These are phyloP conservation scores for Poecilia wingei DNA, from an alignment of 2,797 vertebrate genomes.

Conservation along the genomic window DNA sequence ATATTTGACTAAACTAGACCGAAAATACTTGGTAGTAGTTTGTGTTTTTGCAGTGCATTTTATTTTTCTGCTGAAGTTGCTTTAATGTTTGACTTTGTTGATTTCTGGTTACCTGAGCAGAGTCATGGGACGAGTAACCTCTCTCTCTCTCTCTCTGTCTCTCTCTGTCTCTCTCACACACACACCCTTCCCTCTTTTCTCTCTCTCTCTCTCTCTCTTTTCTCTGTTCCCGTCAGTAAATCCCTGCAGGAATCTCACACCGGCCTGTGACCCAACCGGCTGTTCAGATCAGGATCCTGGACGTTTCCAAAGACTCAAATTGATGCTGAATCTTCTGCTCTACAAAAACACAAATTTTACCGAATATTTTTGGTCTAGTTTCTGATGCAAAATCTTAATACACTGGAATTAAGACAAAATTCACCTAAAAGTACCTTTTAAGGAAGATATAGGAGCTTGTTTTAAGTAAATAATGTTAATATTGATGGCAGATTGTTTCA, in stretches of 20 bases:
- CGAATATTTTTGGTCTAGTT: no score
- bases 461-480: no score
- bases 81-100: constrained; percentile 7
- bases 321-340: constrained; percentile 26
- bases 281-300: constrained; percentile 19
- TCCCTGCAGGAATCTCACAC: constrained; percentile 68
- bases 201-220: neutral
- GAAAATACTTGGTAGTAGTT: no score
- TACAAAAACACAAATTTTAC: constrained; percentile 5
- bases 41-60: no score
- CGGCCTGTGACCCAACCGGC: constrained; percentile 63
- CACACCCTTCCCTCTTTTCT: constrained; percentile 15
- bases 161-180: neutral
- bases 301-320: constrained; percentile 33
- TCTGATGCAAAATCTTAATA: no score
- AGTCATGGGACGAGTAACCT: constrained; percentile 51
- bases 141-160: constrained; percentile 34
- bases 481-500: no score
- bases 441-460: no score
- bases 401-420: no score
- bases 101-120: constrained; percentile 42
- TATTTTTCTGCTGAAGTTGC: constrained; percentile 7
- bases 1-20: no score
- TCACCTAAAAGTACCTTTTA: no score
- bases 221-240: constrained; percentile 47